A percentile compares a stretch with the other conserved stretches of the same genome.
Evolutionary conservation across 2,888 invertebrate genomes (phyloP).

Genomic region (Darwinula stevensoni): DNA sequence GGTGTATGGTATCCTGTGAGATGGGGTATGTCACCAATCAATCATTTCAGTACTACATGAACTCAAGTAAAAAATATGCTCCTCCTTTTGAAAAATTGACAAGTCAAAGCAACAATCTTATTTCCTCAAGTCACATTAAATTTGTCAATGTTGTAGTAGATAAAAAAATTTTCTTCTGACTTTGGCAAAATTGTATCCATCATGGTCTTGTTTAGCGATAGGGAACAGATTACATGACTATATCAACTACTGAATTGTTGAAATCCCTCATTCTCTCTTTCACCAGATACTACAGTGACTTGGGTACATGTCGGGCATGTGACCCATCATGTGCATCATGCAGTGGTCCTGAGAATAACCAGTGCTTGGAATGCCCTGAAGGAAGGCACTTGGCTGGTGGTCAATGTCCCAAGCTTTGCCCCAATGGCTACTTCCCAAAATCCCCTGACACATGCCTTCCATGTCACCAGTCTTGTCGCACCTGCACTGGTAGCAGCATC

Average conservation of each 20-base stretch:
- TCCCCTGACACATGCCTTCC: slow-evolving; percentile 6
- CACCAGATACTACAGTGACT: slow-evolving; percentile 54
- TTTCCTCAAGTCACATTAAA: too few relatives aligned
- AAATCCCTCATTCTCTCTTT: too few relatives aligned
- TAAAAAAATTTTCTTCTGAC: too few relatives aligned
- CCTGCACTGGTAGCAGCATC: slow-evolving; percentile 8
- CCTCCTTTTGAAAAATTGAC: too few relatives aligned
- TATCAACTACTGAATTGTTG: too few relatives aligned
- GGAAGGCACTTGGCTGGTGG: slow-evolving; percentile 55
- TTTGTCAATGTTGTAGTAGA: too few relatives aligned
- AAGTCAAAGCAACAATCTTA: too few relatives aligned
- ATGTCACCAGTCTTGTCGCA: slow-evolving; percentile 9
- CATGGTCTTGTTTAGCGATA: too few relatives aligned
- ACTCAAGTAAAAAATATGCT: too few relatives aligned
- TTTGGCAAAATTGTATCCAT: too few relatives aligned
- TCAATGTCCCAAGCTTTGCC: slow-evolving; percentile 38
- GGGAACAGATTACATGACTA: slow-evolving; percentile 4
- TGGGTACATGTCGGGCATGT: slow-evolving; percentile 49
- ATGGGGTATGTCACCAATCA: slow-evolving; percentile 6
- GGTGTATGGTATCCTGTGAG: slow-evolving; percentile 40
- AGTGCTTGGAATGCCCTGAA: slow-evolving; percentile 49
- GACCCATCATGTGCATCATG: slow-evolving; percentile 57
- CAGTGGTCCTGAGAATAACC: slow-evolving; percentile 49
- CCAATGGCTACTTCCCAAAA: slow-evolving; percentile 22
- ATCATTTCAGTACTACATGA: too few relatives aligned